phyloP scores from a whole-genome alignment of 2,113 vertebrate genomes.

The Crotalus horridus region DNA sequence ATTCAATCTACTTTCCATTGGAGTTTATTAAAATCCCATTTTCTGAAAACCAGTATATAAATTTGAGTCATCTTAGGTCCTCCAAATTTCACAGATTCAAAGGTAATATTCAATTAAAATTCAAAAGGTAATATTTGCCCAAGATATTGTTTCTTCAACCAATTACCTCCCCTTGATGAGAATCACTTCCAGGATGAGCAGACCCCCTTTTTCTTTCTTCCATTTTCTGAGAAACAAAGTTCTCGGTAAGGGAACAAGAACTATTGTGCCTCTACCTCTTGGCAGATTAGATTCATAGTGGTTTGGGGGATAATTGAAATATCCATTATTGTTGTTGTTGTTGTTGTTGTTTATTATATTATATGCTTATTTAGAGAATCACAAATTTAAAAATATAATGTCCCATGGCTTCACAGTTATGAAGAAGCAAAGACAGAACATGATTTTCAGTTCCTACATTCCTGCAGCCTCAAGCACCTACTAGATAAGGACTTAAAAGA shows the following conservation, averaged over 20 bases:
- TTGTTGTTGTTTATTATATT: not conserved
- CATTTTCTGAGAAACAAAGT: not conserved
- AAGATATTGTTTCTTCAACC: not conserved
- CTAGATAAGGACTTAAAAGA: slow-evolving; percentile 7
- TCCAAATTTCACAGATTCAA: not conserved
- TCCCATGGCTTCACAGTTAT: not conserved
- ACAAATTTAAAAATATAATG: not conserved
- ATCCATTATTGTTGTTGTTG: not conserved
- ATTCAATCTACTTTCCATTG: not conserved
- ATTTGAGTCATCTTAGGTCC: not conserved
- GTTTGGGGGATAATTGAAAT: not conserved
- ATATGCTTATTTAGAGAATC: not conserved
- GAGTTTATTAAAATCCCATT: not conserved
- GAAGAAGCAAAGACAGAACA: not conserved
- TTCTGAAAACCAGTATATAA: not conserved
- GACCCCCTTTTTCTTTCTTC: not conserved
- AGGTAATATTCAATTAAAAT: not conserved
- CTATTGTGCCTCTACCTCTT: not conserved
- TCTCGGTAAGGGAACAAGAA: not conserved
- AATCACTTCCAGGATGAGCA: not conserved
- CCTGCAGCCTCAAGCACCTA: not conserved
- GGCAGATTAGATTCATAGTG: not conserved
- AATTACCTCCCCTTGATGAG: not conserved
- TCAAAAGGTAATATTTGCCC: not conserved
- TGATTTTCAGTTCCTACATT: not conserved